A percentile compares a stretch with the other conserved stretches of the same genome.
These are phyloP conservation scores for Crocodylus rhombifer DNA, from an alignment of 2,797 vertebrate genomes.

Conservation along the genomic window DNA sequence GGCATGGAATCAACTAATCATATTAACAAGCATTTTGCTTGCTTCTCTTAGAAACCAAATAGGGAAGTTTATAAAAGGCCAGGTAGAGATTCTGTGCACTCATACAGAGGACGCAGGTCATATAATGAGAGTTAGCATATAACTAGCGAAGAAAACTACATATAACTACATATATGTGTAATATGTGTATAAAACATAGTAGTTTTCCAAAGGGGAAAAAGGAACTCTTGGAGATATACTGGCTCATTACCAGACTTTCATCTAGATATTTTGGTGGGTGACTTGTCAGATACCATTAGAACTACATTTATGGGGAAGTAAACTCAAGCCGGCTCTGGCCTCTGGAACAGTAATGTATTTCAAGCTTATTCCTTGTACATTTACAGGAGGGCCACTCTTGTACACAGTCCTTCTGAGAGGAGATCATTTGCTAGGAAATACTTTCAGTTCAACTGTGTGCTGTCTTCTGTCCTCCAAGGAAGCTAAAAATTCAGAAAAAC, in stretches of 20 bases:
- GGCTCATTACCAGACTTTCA: neutral
- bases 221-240: neutral
- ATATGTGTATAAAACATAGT: neutral
- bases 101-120: neutral
- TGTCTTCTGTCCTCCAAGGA: neutral
- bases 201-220: neutral
- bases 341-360: neutral
- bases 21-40: neutral
- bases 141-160: neutral
- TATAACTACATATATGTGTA: neutral
- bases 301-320: neutral
- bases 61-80: neutral
- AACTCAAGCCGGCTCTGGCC: neutral
- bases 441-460: neutral
- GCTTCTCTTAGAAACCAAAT: neutral
- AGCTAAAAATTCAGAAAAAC: neutral
- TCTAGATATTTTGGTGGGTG: neutral
- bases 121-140: neutral
- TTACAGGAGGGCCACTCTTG: neutral
- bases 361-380: constrained; percentile 20
- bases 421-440: neutral
- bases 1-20: neutral
- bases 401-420: neutral
- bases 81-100: neutral
- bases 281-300: neutral